Evolutionary conservation across 2,113 vertebrate genomes (phyloP).

Genomic region (Tachysurus vachellii): DNA sequence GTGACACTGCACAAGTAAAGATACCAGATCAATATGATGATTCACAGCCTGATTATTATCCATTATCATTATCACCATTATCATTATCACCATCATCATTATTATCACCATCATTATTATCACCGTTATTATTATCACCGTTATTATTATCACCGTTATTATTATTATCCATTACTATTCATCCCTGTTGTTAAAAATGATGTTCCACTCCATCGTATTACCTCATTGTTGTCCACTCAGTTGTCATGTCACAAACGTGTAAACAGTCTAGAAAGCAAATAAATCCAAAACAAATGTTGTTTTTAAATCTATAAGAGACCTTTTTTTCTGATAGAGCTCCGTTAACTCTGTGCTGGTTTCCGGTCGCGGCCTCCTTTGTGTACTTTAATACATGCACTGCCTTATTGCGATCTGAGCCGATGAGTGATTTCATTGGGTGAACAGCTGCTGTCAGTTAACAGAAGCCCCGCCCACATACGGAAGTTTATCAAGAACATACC

Average conservation of each 20-base stretch:
- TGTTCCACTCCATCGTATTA: not conserved
- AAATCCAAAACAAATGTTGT: too few relatives aligned
- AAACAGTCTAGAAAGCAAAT: not conserved
- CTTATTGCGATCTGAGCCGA: too few relatives aligned
- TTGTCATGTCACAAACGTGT: not conserved
- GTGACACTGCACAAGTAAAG: not conserved
- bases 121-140: too few relatives aligned
- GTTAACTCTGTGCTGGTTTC: not conserved
- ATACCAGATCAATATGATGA: not conserved
- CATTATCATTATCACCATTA: too few relatives aligned
- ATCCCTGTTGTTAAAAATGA: not conserved
- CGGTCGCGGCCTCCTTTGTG: not conserved
- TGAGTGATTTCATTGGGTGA: conserved; percentile 33
- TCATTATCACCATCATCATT: too few relatives aligned
- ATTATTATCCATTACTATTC: too few relatives aligned
- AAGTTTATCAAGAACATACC: not conserved
- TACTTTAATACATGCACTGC: not conserved
- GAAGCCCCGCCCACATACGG: conserved; percentile 28
- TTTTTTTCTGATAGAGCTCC: too few relatives aligned
- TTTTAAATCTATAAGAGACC: not conserved
- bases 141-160: too few relatives aligned
- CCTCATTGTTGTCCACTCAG: not conserved
- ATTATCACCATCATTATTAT: too few relatives aligned
- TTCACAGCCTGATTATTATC: not conserved
- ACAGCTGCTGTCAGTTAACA: not conserved